Evolutionary conservation across 2,797 vertebrate genomes (phyloP).

Genomic region (Poeciliopsis paucimaculata): DNA sequence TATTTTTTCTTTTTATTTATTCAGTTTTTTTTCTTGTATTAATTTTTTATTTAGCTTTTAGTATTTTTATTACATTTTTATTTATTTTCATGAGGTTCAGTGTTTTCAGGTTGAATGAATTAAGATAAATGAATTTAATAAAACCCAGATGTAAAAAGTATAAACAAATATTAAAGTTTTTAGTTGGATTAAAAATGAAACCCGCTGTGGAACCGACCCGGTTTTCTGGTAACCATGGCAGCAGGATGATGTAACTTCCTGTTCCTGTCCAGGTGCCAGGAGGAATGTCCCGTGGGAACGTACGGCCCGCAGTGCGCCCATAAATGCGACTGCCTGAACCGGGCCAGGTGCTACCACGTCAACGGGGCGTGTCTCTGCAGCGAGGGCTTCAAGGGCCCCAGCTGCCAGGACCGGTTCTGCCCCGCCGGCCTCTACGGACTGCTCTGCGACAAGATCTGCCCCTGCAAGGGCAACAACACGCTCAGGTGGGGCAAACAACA

Average conservation of each 20-base stretch:
- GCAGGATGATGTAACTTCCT: background rate
- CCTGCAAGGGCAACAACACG: constrained; percentile 86
- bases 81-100: too few relatives aligned
- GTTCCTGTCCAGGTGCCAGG: constrained; percentile 86
- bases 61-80: background rate
- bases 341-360: constrained; percentile 92
- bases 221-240: too few relatives aligned
- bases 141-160: too few relatives aligned
- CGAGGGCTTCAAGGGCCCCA: constrained; percentile 91
- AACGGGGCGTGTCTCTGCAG: constrained; percentile 92
- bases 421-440: constrained; percentile 89
- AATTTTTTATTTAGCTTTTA: background rate
- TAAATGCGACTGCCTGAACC: constrained; percentile 92
- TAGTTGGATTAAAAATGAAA: background rate
- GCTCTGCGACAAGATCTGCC: constrained; percentile 89
- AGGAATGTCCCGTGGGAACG: constrained; percentile 92
- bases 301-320: constrained; percentile 92
- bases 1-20: background rate
- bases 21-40: background rate
- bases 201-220: background rate
- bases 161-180: background rate
- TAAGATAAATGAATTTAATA: background rate
- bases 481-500: constrained; percentile 84
- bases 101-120: background rate
- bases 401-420: constrained; percentile 94